These are phyloP conservation scores for Cheilosia vulpina DNA, from an alignment of 2,888 invertebrate genomes.

Conservation along the genomic window DNA sequence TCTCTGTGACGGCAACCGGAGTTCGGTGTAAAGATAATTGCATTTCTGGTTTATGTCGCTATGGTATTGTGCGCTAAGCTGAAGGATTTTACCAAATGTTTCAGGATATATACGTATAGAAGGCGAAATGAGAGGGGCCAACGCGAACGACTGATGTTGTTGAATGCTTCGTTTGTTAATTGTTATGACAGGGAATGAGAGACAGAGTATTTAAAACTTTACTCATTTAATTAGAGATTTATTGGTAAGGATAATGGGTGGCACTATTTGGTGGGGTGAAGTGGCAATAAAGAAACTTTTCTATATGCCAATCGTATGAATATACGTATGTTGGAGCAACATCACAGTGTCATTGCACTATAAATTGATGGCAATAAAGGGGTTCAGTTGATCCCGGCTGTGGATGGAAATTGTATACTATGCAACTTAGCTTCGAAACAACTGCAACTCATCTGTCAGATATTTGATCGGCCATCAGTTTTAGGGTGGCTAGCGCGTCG, in stretches of 20 bases:
- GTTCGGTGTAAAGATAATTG: constrained; percentile 71
- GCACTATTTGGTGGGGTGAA: not conserved
- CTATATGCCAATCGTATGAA: not conserved
- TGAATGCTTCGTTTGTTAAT: constrained; percentile 71
- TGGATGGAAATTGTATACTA: not conserved
- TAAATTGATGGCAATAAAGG: constrained; percentile 22
- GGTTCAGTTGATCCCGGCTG: not conserved
- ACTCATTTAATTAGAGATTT: constrained; percentile 70
- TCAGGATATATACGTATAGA: constrained; percentile 28
- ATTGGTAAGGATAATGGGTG: constrained; percentile 63
- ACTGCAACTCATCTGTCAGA: not conserved
- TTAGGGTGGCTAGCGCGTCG: no score
- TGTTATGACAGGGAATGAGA: constrained; percentile 67
- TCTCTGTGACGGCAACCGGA: constrained; percentile 28
- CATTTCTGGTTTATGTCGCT: constrained; percentile 75
- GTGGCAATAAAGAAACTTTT: constrained; percentile 30
- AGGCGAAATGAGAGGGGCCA: not conserved
- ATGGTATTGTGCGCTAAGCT: constrained; percentile 71
- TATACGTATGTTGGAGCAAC: not conserved
- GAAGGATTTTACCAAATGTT: constrained; percentile 69
- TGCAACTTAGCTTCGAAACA: not conserved
- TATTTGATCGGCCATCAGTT: no score
- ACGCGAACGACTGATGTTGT: constrained; percentile 62
- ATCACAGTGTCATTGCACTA: constrained; percentile 11
- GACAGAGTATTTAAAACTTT: constrained; percentile 70